Evolutionary conservation across 2,888 invertebrate species (phyloP).

Genomic region (Disparrhopalites patrizii): DNA sequence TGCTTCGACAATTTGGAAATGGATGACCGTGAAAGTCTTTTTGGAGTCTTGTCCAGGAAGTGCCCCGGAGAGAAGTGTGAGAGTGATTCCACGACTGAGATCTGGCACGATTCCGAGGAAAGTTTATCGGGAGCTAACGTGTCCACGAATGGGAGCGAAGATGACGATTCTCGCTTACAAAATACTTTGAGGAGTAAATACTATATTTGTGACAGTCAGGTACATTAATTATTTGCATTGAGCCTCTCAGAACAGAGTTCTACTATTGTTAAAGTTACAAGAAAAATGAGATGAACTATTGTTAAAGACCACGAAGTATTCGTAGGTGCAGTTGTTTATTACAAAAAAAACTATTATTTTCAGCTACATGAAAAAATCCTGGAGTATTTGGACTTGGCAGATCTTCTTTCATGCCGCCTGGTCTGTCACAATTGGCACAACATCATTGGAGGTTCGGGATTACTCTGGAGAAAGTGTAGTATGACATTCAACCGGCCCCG

Average conservation of each 20-base stretch:
- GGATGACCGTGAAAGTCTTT: too few species aligned
- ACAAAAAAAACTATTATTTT: neutral
- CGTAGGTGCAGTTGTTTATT: neutral
- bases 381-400: neutral
- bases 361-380: constrained; percentile 10
- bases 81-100: neutral
- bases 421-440: constrained; percentile 21
- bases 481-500: neutral
- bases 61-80: too few species aligned
- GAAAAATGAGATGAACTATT: too few species aligned
- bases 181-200: neutral
- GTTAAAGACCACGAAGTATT: too few species aligned
- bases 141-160: neutral
- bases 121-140: neutral
- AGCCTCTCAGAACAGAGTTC: too few species aligned
- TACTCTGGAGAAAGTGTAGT: neutral
- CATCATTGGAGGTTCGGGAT: neutral
- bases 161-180: neutral
- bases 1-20: too few species aligned
- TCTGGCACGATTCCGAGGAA: neutral
- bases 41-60: constrained; percentile 56
- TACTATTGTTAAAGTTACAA: too few species aligned
- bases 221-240: neutral
- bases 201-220: constrained; percentile 1
- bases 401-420: constrained; percentile 12